phyloP scores from a whole-genome alignment of 2,888 invertebrate species.

The Phanerotoma sp. region DNA sequence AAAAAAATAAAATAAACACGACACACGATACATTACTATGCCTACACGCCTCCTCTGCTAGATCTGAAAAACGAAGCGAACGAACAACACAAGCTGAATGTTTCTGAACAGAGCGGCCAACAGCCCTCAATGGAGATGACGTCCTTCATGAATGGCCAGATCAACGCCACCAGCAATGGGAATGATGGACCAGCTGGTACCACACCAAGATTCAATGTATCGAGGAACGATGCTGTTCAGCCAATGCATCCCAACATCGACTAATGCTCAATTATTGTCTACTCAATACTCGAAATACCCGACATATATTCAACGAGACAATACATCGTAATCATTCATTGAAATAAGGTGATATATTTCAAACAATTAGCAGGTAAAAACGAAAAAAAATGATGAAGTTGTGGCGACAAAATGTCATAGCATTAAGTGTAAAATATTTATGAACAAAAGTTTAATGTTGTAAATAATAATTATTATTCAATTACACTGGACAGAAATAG shows the following conservation, averaged over 20 bases:
- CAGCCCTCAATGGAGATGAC: conserved; percentile 57
- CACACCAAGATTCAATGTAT: conserved; percentile 39
- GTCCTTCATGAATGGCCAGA: conserved; percentile 56
- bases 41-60: conserved; percentile 48
- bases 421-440: no score
- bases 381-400: no score
- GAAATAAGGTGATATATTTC: neutral
- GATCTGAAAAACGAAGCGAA: conserved; percentile 56
- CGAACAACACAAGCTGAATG: conserved; percentile 52
- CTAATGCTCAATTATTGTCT: no score
- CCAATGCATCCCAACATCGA: conserved; percentile 3
- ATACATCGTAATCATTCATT: neutral
- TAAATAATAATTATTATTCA: no score
- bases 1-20: conserved; percentile 25
- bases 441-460: no score
- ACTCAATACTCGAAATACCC: no score
- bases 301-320: neutral
- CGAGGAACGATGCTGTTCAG: conserved; percentile 35
- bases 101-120: conserved; percentile 58
- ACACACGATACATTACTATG: conserved; percentile 52
- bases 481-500: no score
- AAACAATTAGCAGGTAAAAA: no score
- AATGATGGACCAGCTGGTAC: conserved; percentile 44
- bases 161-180: conserved; percentile 53
- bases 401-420: no score